Evolutionary conservation across 2,888 invertebrate genomes (phyloP).

Genomic region (Hypselothyrea guttata): DNA sequence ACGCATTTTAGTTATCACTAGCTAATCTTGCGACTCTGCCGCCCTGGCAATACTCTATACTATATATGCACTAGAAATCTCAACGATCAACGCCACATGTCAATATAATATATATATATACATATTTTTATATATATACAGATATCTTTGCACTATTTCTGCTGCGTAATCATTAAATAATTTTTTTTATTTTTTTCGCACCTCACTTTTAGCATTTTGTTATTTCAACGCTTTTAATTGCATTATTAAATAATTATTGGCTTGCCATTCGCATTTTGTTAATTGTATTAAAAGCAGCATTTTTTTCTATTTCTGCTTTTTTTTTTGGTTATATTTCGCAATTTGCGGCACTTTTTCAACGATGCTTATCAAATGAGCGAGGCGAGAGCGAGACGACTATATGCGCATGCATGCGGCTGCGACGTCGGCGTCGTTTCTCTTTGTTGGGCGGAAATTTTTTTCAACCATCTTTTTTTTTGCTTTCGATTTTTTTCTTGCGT

Average conservation of each 20-base stretch:
- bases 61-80: slow-evolving; percentile 10
- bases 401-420: slow-evolving; percentile 80
- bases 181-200: too few relatives aligned
- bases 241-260: too few relatives aligned
- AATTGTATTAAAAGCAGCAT: slow-evolving; percentile 16
- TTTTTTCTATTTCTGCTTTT: too few relatives aligned
- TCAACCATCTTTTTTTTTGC: slow-evolving; percentile 78
- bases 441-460: slow-evolving; percentile 71
- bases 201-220: slow-evolving; percentile 11
- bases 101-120: too few relatives aligned
- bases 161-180: slow-evolving; percentile 45
- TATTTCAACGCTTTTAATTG: too few relatives aligned
- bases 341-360: slow-evolving; percentile 38
- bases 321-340: slow-evolving; percentile 12
- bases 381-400: slow-evolving; percentile 77
- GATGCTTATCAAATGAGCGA: slow-evolving; percentile 38
- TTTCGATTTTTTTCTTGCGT: slow-evolving; percentile 81
- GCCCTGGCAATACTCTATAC: slow-evolving; percentile 31
- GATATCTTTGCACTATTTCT: slow-evolving; percentile 19
- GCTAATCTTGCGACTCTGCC: slow-evolving; percentile 17
- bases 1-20: slow-evolving; percentile 19
- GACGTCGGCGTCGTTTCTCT: slow-evolving; percentile 79
- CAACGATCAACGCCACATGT: too few relatives aligned
- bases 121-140: too few relatives aligned
- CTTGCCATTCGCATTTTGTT: too few relatives aligned